Conservation (phyloP, 2,797 vertebrate species). For the Acanthopagrus latus region DNA sequence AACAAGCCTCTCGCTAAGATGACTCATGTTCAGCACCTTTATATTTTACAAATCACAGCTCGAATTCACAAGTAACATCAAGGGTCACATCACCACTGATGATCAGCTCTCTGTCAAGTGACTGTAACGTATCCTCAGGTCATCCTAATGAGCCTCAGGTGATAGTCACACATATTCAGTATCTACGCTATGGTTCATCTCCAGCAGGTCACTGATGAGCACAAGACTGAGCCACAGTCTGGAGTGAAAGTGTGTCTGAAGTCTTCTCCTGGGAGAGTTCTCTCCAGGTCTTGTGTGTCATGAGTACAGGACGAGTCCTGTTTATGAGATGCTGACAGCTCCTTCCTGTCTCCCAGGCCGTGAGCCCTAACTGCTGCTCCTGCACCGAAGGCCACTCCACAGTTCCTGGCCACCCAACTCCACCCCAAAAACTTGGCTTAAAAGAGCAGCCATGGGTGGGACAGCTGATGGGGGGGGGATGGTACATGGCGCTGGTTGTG, state of each 20-base stretch:
- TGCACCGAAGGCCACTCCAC: constrained; percentile 65
- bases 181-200: constrained; percentile 30
- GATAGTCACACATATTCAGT: constrained; percentile 55
- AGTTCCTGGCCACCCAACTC: constrained; percentile 72
- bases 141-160: constrained; percentile 47
- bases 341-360: constrained; percentile 83
- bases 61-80: no score
- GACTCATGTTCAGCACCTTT: no score
- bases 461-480: constrained; percentile 74
- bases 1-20: no score
- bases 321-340: constrained; percentile 87
- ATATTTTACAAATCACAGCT: no score
- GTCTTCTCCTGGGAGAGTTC: constrained; percentile 64
- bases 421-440: constrained; percentile 65
- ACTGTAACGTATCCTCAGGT: constrained; percentile 5
- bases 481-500: constrained; percentile 55
- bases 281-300: constrained; percentile 71
- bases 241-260: constrained; percentile 38
- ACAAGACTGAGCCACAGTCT: constrained; percentile 31
- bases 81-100: constrained; percentile 10
- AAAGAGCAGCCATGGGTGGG: constrained; percentile 70
- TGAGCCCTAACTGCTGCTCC: constrained; percentile 70
- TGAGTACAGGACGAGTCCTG: constrained; percentile 78
- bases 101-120: constrained; percentile 39
- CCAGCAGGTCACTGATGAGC: constrained; percentile 13